Percentiles rank a stretch among this genome's conserved stretches.
phyloP scores from a whole-genome alignment of 2,797 vertebrate species.

The Halcyon badia region DNA sequence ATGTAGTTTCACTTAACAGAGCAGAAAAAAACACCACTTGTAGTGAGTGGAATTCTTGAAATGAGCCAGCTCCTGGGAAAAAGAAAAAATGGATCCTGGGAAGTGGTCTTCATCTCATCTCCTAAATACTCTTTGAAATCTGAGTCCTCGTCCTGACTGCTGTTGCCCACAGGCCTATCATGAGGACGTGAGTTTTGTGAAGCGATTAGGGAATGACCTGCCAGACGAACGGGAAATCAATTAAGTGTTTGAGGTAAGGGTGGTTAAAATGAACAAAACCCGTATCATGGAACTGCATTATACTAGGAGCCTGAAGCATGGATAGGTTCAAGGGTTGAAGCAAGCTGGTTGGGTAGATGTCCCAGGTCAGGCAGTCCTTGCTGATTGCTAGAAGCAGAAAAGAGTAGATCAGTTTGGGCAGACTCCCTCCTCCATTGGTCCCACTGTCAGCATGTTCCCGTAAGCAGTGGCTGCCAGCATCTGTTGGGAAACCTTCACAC shows the following conservation, averaged over 20 bases:
- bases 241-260: neutral
- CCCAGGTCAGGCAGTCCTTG: neutral
- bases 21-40: neutral
- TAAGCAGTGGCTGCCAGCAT: neutral
- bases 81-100: neutral
- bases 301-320: neutral
- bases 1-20: neutral
- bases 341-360: neutral
- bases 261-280: neutral
- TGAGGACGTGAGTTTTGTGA: neutral
- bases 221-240: neutral
- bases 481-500: neutral
- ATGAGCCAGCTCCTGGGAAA: neutral
- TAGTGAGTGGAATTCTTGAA: neutral
- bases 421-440: neutral
- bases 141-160: neutral
- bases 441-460: neutral
- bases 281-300: neutral
- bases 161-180: neutral
- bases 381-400: neutral
- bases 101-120: neutral
- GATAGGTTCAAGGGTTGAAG: neutral
- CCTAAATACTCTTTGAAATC: neutral
- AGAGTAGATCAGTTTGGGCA: neutral
- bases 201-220: neutral